Evolutionary conservation across 2,797 vertebrate species (phyloP), one percentile per base, ranked within the genome.

Genomic region (Brachyalestes nurse): DNA sequence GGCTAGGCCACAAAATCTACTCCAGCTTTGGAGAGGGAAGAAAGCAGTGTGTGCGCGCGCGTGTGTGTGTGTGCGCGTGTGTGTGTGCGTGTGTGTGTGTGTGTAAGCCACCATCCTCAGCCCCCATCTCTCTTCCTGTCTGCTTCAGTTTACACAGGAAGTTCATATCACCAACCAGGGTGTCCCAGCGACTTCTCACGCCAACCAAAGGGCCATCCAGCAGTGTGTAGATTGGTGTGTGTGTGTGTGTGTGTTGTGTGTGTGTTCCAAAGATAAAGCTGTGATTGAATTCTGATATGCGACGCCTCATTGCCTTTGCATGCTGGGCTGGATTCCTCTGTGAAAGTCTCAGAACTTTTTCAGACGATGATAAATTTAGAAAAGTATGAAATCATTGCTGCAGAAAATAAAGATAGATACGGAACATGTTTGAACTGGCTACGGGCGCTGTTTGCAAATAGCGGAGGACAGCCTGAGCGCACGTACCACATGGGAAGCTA

Each of bases 331-430:
- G 58, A 76, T 75, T 94, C 90, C 92, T 89, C 86, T 93, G 93
- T 93, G 88, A 95, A 93, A 92, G 23, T 88, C 90, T 91, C 87
- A 91, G 93, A 91, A 93, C 90, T 93, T 91, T 91, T 90, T 89
- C 34, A 61, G 58, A 58, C 9, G 93, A 90, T 92, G 92, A 92
- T 92, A 93, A 92, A 92, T 86, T 83, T 69, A 79, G 82, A 89
- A 90, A 93, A 49, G n/a, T 49, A 7, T 49, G 45, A 69, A 69
- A 47, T 21, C 66, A 25, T 12, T 49, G 66, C 42, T 69, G 40
- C 66, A 69, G 40, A 49, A 69, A 45, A 66, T 66, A 66, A 47
- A 49, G n/a, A 69, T 5, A 23, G 12, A 69, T 47, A 25, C 13
- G 5, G 10, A 49, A 49, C 66, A 12, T 13, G 66, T 49, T 42